phyloP scores from a whole-genome alignment of 2,113 vertebrate species.

The Carassius auratus region DNA sequence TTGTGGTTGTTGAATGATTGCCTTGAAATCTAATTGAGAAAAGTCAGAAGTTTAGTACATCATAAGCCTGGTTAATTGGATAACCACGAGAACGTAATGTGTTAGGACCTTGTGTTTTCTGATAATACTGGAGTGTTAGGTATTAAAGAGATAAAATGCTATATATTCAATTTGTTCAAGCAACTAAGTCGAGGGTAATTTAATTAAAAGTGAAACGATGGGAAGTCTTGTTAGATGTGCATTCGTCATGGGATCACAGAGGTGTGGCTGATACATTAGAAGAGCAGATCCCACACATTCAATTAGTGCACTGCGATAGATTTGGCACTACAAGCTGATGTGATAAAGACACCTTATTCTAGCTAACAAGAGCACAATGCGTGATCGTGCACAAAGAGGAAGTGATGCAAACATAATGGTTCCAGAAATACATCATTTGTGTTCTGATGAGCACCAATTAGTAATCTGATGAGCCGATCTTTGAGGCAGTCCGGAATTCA shows the following conservation, averaged over 20 bases:
- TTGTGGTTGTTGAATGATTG: not conserved
- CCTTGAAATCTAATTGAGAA: too few relatives aligned
- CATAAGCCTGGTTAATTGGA: not conserved
- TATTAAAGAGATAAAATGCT: not conserved
- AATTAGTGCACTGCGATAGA: constrained; percentile 4
- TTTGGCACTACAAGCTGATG: constrained; percentile 17
- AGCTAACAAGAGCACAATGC: constrained; percentile 45
- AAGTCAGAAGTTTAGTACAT: too few relatives aligned
- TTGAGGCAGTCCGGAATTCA: constrained; percentile 18
- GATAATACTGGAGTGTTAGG: not conserved
- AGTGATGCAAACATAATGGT: constrained; percentile 28
- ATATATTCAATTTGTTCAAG: not conserved
- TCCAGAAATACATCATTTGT: constrained; percentile 46
- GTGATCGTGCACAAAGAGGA: constrained; percentile 25
- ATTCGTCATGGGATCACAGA: not conserved
- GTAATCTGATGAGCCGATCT: constrained; percentile 22
- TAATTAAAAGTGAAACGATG: not conserved
- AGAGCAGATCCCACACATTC: constrained; percentile 34
- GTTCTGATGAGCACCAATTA: constrained; percentile 54
- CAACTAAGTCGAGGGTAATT: not conserved
- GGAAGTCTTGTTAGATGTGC: not conserved
- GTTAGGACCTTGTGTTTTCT: constrained; percentile 5
- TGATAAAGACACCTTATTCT: constrained; percentile 46
- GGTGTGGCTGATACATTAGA: constrained; percentile 9
- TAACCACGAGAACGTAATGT: not conserved